Evolutionary conservation across 1,140 invertebrate genomes (phyloP).

Genomic region (Drosophila yakuba): DNA sequence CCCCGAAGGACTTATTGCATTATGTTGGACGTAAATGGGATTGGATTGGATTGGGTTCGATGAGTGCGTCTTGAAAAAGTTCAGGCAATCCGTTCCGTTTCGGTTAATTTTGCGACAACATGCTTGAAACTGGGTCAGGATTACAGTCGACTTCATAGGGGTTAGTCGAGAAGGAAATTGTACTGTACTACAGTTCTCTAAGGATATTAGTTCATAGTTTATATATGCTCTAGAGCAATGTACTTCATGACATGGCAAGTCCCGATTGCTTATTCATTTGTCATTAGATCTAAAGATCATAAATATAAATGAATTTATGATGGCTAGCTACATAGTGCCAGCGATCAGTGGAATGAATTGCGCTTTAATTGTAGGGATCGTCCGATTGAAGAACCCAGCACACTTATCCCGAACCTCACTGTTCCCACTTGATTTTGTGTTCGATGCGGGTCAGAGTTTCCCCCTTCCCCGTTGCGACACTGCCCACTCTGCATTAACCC

Average conservation of each 20-base stretch:
- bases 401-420: constrained; percentile 14
- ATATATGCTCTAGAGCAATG: too few relatives aligned
- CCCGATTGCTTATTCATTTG: not conserved
- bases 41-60: constrained; percentile 25
- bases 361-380: constrained; percentile 11
- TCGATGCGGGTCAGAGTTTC: constrained; percentile 31
- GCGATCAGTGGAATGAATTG: constrained; percentile 11
- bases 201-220: too few relatives aligned
- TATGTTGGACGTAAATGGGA: constrained; percentile 34
- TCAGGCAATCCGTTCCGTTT: constrained; percentile 16
- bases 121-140: constrained; percentile 34
- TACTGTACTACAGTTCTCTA: too few relatives aligned
- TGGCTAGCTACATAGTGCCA: constrained; percentile 1
- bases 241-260: too few relatives aligned
- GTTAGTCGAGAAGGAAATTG: not conserved
- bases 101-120: constrained; percentile 3
- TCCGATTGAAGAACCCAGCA: not conserved
- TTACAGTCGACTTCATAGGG: constrained; percentile 27
- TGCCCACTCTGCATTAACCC: constrained; percentile 30
- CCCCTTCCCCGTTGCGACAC: not conserved
- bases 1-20: constrained; percentile 60
- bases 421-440: constrained; percentile 22
- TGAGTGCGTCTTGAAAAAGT: constrained; percentile 36
- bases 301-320: not conserved
- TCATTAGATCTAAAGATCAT: not conserved